Base-by-base conservation (phyloP, 2,888 invertebrate genomes). In the Lasioglossum calceatum region DNA sequence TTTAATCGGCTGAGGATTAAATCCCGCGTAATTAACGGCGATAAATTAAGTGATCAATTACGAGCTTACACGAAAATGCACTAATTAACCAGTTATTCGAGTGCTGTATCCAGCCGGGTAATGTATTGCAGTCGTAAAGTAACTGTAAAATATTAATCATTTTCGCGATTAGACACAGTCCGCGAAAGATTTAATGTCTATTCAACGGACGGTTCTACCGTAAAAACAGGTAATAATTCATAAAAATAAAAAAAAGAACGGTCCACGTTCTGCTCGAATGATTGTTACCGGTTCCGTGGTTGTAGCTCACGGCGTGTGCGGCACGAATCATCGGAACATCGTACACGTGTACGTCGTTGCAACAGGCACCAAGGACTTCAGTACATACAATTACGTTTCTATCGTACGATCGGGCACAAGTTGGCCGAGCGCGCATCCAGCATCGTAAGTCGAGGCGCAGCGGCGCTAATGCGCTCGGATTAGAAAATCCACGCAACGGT, bases 391-490 rank as follows among this genome's bases (percentile, higher is more conserved):
- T n/a, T 71, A 42, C 42, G 42, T 71, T 71, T 42, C 71, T 71
- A 71, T 71, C 71, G 42, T 23, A 12, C 42, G 71, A 71, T 71
- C 71, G 42, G n/a, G 42, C 71, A 71, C 12, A 71, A 42, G 71
- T 71, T 71, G 39, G 1, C 19, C 71, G 71, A 23, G 70, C 39
- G 70, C 39, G 70, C 23, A 39, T 16, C 39, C 39, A 23, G 71
- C 39, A 71, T 71, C 44, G 67, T 23, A 70, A 70, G 67, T 36
- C 32, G 36, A 67, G 82, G n/a, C 36, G 67, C 58, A 27, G 2
- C 54, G 54, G 54, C 54, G 70, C 10, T 71, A 39, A 73, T 83
- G 32, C 44, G 58, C 47, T 61, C 23, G n/a, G 16, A 54, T 81
- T 70, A 74, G 70, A 74, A 39, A 50, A 73, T 74, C 50, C 50